Evolutionary conservation across 1,140 invertebrate genomes (phyloP).

Genomic region (Kradibia gibbosae): DNA sequence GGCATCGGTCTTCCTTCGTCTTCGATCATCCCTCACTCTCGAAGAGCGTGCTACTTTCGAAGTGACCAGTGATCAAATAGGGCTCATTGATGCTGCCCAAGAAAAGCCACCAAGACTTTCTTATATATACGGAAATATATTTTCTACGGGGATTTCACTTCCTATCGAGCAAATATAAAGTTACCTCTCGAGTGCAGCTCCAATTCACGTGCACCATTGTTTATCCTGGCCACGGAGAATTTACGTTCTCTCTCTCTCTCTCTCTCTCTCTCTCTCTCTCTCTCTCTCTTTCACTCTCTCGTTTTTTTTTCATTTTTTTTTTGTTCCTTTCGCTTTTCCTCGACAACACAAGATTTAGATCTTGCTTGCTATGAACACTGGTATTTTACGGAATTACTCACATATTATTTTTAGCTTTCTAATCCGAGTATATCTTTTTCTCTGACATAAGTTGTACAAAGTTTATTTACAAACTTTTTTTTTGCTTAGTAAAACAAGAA

Average conservation of each 20-base stretch:
- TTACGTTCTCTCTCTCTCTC: not conserved
- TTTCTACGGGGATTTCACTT: not conserved
- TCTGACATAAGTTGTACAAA: not conserved
- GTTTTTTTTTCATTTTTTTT: no score
- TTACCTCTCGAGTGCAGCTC: not conserved
- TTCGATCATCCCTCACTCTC: not conserved
- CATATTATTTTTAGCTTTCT: not conserved
- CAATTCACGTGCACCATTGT: not conserved
- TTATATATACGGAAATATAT: not conserved
- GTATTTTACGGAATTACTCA: not conserved
- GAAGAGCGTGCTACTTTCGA: not conserved
- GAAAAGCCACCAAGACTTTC: not conserved
- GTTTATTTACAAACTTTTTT: not conserved
- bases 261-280: not conserved
- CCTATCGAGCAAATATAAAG: not conserved
- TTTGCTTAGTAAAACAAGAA: no score
- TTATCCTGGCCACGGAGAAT: not conserved
- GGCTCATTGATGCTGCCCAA: not conserved
- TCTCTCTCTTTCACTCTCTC: not conserved
- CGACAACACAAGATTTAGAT: not conserved
- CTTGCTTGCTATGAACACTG: not conserved
- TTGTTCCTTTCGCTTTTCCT: no score
- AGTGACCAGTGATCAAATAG: slow-evolving; percentile 22
- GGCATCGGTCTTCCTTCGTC: slow-evolving; percentile 8
- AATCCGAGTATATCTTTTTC: not conserved